A percentile compares a stretch with the other conserved stretches of the same genome.
These are phyloP conservation scores for Uloborus plumipes DNA, from an alignment of 2,888 invertebrate genomes.

Conservation along the genomic window DNA sequence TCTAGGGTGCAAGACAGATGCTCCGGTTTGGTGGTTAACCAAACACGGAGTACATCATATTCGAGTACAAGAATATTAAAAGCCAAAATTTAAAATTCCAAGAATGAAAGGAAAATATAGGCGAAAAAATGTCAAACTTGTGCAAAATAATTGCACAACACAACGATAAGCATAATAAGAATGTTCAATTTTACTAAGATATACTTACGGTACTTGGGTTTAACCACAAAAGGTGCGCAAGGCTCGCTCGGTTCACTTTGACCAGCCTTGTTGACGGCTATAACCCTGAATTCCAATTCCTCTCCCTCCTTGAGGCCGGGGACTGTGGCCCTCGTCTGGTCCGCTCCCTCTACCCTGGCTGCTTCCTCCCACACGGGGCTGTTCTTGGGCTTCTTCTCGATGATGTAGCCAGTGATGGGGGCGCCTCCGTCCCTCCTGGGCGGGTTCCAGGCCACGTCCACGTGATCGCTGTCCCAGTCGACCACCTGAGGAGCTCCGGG, in stretches of 20 bases:
- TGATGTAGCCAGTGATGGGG: constrained; percentile 86
- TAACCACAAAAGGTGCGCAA: constrained; percentile 71
- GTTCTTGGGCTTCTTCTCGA: constrained; percentile 80
- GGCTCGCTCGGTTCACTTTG: constrained; percentile 78
- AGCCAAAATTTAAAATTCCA: too few species aligned
- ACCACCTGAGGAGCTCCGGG: constrained; percentile 86
- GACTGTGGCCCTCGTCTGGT: constrained; percentile 75
- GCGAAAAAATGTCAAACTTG: too few species aligned
- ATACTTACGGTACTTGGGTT: constrained; percentile 70
- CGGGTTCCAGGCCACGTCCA: constrained; percentile 86
- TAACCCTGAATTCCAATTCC: constrained; percentile 94
- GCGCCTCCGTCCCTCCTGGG: constrained; percentile 85
- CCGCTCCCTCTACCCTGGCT: constrained; percentile 76
- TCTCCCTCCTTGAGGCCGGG: constrained; percentile 89
- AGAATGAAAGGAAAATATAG: too few species aligned
- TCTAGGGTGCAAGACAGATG: too few species aligned
- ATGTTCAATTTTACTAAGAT: too few species aligned
- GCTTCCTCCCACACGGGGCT: constrained; percentile 85
- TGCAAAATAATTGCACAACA: too few species aligned
- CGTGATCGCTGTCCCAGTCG: constrained; percentile 91
- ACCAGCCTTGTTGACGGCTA: constrained; percentile 95
- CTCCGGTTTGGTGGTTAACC: too few species aligned
- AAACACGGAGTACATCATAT: too few species aligned
- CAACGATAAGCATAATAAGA: too few species aligned
- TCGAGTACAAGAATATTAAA: too few species aligned